Percentiles rank a stretch among this genome's conserved stretches.
phyloP scores from a whole-genome alignment of 2,888 invertebrate genomes.

The Cosmia pyralina region DNA sequence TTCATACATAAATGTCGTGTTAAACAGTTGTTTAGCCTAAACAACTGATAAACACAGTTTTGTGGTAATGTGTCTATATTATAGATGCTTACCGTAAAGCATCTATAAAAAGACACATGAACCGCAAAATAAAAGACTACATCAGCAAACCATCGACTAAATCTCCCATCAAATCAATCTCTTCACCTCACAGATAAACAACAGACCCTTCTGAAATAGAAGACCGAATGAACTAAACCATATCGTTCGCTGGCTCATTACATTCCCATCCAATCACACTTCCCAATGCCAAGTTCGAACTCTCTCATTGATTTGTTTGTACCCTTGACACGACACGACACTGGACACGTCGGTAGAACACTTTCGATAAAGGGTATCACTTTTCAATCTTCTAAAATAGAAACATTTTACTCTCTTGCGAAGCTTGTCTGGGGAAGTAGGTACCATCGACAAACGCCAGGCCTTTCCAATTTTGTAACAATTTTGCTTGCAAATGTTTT shows the following conservation, averaged over 20 bases:
- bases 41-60: no score
- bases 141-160: slow-evolving; percentile 1
- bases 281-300: slow-evolving; percentile 87
- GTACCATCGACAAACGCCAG: neutral
- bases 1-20: no score
- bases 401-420: neutral
- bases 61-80: no score
- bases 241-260: slow-evolving; percentile 73
- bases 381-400: slow-evolving; percentile 24
- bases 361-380: slow-evolving; percentile 34
- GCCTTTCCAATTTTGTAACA: no score
- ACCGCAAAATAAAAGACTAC: slow-evolving; percentile 6
- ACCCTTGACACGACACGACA: slow-evolving; percentile 70
- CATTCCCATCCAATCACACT: slow-evolving; percentile 82
- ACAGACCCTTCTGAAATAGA: slow-evolving; percentile 44
- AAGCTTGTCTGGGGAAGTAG: neutral
- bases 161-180: slow-evolving; percentile 51
- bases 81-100: no score
- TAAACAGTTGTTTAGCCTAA: no score
- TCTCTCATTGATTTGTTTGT: slow-evolving; percentile 84
- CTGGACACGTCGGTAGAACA: slow-evolving; percentile 37
- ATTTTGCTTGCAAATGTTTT: no score
- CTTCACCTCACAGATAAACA: slow-evolving; percentile 41
- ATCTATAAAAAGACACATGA: neutral
- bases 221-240: slow-evolving; percentile 58